These are phyloP conservation scores for Lepidocyrtoides sp. DNA, from an alignment of 2,888 invertebrate genomes.

Conservation along the genomic window DNA sequence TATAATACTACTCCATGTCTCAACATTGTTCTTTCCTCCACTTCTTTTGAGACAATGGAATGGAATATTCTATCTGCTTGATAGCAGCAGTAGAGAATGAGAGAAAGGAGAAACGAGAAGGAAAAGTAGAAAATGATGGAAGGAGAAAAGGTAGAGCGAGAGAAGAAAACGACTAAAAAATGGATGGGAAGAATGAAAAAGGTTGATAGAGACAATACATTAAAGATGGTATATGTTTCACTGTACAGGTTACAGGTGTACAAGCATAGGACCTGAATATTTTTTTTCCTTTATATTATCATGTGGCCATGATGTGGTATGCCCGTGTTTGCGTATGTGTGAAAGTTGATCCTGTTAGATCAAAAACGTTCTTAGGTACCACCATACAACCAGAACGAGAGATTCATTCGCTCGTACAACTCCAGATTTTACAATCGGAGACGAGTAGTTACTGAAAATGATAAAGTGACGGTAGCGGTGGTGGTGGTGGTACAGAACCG, in stretches of 20 bases:
- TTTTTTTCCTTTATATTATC: background rate
- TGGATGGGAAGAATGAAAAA: background rate
- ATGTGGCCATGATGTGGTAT: background rate
- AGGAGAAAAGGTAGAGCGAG: background rate
- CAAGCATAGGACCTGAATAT: background rate
- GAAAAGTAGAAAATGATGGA: background rate
- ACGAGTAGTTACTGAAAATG: slow-evolving; percentile 53
- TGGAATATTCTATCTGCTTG: slow-evolving; percentile 37
- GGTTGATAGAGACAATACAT: slow-evolving; percentile 18
- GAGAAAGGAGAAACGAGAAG: slow-evolving; percentile 3
- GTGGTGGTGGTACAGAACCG: background rate
- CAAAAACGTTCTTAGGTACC: slow-evolving; percentile 53
- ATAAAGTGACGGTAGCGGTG: slow-evolving; percentile 39
- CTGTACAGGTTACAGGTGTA: too few relatives aligned
- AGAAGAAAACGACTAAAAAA: background rate
- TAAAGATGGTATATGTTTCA: too few relatives aligned
- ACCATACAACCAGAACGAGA: slow-evolving; percentile 18
- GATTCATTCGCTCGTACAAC: slow-evolving; percentile 52
- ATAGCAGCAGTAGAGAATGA: background rate
- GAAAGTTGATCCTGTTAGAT: slow-evolving; percentile 62
- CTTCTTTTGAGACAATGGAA: slow-evolving; percentile 62
- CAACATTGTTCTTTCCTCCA: slow-evolving; percentile 41
- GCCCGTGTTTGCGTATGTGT: background rate
- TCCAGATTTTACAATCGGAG: slow-evolving; percentile 58
- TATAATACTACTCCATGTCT: slow-evolving; percentile 33